These are phyloP conservation scores for Cyphomyrus plagiostoma DNA, from an alignment of 2,113 vertebrate genomes.

Conservation along the genomic window DNA sequence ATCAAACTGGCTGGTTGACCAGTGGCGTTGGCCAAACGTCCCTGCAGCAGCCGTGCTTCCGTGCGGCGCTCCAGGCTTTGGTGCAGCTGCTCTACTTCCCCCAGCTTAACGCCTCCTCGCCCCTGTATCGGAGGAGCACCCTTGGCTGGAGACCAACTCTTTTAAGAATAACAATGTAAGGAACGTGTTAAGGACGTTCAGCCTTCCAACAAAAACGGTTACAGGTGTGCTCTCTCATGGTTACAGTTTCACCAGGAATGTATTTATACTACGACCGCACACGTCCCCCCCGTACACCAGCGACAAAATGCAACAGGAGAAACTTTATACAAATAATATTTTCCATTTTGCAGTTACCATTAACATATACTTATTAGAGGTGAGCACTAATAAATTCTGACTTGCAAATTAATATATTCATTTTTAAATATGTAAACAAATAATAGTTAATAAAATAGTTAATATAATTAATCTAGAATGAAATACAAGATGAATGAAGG, in stretches of 20 bases:
- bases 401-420: neutral
- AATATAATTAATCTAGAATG: neutral
- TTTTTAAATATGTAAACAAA: neutral
- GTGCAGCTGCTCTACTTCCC: neutral
- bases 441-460: neutral
- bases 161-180: neutral
- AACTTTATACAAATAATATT: neutral
- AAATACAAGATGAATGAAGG: neutral
- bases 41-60: neutral
- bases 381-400: neutral
- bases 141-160: neutral
- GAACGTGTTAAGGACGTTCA: neutral
- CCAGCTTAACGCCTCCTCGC: neutral
- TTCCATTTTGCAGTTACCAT: neutral
- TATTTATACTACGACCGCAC: neutral
- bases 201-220: neutral
- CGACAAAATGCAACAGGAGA: neutral
- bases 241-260: constrained; percentile 5
- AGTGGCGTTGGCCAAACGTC: neutral
- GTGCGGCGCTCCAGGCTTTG: neutral
- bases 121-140: neutral
- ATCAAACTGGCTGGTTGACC: neutral
- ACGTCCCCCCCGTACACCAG: neutral
- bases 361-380: neutral
- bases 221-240: neutral